Percentiles rank a stretch among this genome's conserved stretches.
These are phyloP conservation scores for Conops quadrifasciatus DNA, from an alignment of 2,888 invertebrate genomes.

Conservation along the genomic window DNA sequence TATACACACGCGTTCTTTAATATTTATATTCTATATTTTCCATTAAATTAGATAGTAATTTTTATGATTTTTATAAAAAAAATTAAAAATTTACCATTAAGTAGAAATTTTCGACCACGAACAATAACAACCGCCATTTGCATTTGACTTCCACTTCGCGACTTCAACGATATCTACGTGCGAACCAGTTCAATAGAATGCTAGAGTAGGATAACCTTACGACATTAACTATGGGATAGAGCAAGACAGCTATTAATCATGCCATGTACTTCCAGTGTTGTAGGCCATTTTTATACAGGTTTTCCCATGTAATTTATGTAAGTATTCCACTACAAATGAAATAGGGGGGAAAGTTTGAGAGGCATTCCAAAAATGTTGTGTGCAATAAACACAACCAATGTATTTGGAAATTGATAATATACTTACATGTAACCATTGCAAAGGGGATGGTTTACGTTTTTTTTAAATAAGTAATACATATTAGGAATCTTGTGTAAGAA, in stretches of 20 bases:
- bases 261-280: constrained; percentile 29
- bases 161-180: constrained; percentile 33
- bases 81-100: constrained; percentile 59
- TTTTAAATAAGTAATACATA: no score
- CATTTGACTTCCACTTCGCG: constrained; percentile 69
- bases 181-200: constrained; percentile 15
- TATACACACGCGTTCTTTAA: constrained; percentile 44
- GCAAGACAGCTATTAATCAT: not conserved
- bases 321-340: constrained; percentile 21
- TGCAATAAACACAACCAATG: no score
- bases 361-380: no score
- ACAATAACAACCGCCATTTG: constrained; percentile 99
- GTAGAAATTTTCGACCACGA: constrained; percentile 76
- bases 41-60: constrained; percentile 51
- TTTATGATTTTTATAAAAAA: constrained; percentile 55
- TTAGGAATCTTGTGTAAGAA: no score
- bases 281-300: constrained; percentile 35
- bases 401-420: no score
- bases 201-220: constrained; percentile 23
- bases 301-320: constrained; percentile 34
- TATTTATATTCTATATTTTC: constrained; percentile 49
- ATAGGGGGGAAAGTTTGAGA: constrained; percentile 4
- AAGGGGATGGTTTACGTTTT: no score
- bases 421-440: no score
- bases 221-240: not conserved